A percentile compares a stretch with the other conserved stretches of the same genome.
Evolutionary conservation across 2,888 invertebrate species (phyloP).

Genomic region (Adelognathus sp.): DNA sequence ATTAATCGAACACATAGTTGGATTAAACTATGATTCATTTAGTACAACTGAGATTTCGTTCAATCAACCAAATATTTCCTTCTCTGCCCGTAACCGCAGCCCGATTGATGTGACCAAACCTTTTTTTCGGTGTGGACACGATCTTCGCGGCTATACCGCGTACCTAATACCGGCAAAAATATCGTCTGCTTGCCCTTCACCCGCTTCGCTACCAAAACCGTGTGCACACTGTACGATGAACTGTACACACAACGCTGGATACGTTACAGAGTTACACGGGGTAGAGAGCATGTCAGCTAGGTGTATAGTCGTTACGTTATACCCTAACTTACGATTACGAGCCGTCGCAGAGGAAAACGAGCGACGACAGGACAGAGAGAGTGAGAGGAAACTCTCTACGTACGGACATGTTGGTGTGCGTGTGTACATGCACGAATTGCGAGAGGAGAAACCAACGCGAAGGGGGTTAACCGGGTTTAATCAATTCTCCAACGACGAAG

Average conservation of each 20-base stretch:
- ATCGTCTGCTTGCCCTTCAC: background rate
- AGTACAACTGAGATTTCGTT: no score
- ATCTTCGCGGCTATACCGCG: background rate
- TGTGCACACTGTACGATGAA: background rate
- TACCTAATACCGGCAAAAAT: conserved; percentile 8
- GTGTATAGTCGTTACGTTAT: conserved; percentile 53
- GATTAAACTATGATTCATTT: no score
- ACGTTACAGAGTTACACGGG: conserved; percentile 31
- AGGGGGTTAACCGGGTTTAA: conserved; percentile 69
- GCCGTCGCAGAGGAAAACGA: conserved; percentile 34
- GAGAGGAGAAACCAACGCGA: conserved; percentile 62
- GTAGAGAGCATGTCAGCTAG: conserved; percentile 27
- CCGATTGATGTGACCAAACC: no score
- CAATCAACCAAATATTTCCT: no score
- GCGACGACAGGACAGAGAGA: conserved; percentile 13
- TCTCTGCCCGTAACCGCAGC: no score
- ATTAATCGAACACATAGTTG: no score
- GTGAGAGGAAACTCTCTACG: background rate
- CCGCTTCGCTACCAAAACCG: background rate
- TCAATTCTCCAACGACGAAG: conserved; percentile 64
- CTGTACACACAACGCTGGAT: background rate
- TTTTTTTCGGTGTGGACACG: background rate
- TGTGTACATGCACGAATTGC: conserved; percentile 11
- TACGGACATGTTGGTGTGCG: background rate
- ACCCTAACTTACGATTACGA: conserved; percentile 71